Evolutionary conservation across 2,888 invertebrate species (phyloP).

Genomic region (Pristionchus arcanus): DNA sequence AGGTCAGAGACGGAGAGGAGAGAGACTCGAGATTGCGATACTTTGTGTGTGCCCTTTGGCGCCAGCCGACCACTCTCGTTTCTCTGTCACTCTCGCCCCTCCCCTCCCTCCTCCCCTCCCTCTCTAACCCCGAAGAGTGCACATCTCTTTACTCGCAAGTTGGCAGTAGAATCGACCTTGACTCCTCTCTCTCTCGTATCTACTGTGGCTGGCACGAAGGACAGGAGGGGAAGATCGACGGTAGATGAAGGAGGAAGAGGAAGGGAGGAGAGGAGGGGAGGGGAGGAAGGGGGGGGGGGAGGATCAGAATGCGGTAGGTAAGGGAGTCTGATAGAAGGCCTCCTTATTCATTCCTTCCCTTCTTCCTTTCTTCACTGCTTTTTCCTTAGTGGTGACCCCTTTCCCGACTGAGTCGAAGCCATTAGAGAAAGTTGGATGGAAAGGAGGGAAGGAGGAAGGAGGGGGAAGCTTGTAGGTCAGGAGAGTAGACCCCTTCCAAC

Average conservation of each 20-base stretch:
- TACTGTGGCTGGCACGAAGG: constrained; percentile 31
- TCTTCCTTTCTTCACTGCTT: not conserved
- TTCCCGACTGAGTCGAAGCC: constrained; percentile 47
- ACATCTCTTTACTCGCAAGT: constrained; percentile 22
- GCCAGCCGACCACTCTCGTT: constrained; percentile 49
- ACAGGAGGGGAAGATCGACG: not conserved
- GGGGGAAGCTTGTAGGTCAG: constrained; percentile 34
- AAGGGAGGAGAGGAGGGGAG: not conserved
- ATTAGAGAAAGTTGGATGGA: constrained; percentile 51
- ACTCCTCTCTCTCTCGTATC: constrained; percentile 31
- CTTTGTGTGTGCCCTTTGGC: constrained; percentile 45
- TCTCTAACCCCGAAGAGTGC: constrained; percentile 5
- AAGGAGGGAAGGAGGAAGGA: not conserved
- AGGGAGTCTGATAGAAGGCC: not conserved
- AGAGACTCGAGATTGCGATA: constrained; percentile 49
- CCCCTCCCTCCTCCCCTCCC: not conserved
- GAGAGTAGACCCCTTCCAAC: not conserved
- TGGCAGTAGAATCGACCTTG: constrained; percentile 44
- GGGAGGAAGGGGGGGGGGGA: not conserved
- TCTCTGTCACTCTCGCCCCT: constrained; percentile 43
- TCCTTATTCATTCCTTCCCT: constrained; percentile 8
- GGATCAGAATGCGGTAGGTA: constrained; percentile 1
- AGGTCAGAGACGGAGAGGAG: constrained; percentile 51
- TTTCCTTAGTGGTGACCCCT: constrained; percentile 36
- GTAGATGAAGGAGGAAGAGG: not conserved